A percentile compares a stretch with the other conserved stretches of the same genome.
Conservation (phyloP, 2,113 vertebrate genomes). For the Tautogolabrus adspersus region DNA sequence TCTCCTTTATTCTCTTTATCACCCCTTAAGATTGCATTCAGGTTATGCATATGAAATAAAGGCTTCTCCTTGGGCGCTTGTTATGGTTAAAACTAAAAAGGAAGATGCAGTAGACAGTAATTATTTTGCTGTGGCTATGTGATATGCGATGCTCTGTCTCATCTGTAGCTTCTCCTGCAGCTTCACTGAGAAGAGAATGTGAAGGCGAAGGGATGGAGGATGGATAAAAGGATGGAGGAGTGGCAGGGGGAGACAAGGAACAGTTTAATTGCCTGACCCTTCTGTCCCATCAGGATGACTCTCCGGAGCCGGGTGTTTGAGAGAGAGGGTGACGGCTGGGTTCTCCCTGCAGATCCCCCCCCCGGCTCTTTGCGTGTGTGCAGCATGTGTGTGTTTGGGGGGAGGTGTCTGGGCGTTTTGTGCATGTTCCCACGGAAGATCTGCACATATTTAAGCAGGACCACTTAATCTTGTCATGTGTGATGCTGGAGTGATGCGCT, state of each 20-base stretch:
- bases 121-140: constrained; percentile 26
- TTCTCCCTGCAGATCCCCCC: constrained; percentile 26
- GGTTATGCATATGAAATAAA: constrained; percentile 45
- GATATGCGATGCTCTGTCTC: constrained; percentile 1
- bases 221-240: constrained; percentile 47
- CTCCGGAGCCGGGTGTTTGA: constrained; percentile 38
- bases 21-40: constrained; percentile 17
- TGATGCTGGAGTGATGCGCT: constrained; percentile 34
- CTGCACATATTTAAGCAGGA: constrained; percentile 46
- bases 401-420: constrained; percentile 17
- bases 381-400: not conserved
- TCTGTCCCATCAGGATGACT: constrained; percentile 50
- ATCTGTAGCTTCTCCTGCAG: constrained; percentile 35
- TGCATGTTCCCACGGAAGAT: constrained; percentile 52
- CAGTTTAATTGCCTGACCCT: constrained; percentile 57
- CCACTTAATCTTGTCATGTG: constrained; percentile 42
- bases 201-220: constrained; percentile 16
- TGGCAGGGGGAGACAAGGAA: constrained; percentile 29
- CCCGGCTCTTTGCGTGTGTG: constrained; percentile 3
- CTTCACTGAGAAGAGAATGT: not conserved
- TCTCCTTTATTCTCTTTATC: constrained; percentile 27
- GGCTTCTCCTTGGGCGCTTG: constrained; percentile 14
- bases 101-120: constrained; percentile 9
- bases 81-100: constrained; percentile 11
- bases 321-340: constrained; percentile 41